Percentiles rank a stretch among this genome's conserved stretches.
Conservation (phyloP, 1,140 invertebrate genomes). For the Kradibia gibbosae region DNA sequence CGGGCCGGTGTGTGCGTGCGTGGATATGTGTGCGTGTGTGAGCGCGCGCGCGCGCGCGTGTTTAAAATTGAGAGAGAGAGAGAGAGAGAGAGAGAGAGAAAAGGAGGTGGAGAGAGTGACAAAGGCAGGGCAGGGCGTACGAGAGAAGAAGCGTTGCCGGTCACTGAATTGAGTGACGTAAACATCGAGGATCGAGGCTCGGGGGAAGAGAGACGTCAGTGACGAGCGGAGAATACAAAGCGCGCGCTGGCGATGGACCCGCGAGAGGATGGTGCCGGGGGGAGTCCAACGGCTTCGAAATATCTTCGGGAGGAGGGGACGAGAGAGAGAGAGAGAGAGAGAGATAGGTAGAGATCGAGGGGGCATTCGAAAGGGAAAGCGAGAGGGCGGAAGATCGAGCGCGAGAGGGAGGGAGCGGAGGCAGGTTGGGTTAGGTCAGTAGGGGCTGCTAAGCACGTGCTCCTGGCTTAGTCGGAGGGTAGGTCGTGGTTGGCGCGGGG, state of each 20-base stretch:
- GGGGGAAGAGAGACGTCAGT: background rate
- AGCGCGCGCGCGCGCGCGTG: too few species aligned
- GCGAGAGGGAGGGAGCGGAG: background rate
- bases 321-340: background rate
- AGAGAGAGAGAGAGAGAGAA: background rate
- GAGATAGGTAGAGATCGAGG: background rate
- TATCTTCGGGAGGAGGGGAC: background rate
- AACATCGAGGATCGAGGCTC: too few species aligned
- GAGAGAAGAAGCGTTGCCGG: background rate
- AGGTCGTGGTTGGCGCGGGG: background rate
- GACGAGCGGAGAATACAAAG: slow-evolving; percentile 1
- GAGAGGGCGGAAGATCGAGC: background rate
- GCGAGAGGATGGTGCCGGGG: background rate
- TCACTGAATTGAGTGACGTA: slow-evolving; percentile 33
- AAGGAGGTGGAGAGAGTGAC: background rate
- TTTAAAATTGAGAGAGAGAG: background rate
- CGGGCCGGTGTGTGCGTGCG: too few species aligned
- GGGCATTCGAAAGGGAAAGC: background rate
- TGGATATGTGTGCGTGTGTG: too few species aligned
- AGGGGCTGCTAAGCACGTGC: slow-evolving; percentile 12
- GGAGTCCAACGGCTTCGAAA: background rate
- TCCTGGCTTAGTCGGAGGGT: slow-evolving; percentile 8
- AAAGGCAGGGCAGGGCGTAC: too few species aligned
- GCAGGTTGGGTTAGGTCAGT: slow-evolving; percentile 28
- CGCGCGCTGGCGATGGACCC: background rate